Conservation (phyloP, 2,888 invertebrate species). For the Omphaloscelis lunosa region DNA sequence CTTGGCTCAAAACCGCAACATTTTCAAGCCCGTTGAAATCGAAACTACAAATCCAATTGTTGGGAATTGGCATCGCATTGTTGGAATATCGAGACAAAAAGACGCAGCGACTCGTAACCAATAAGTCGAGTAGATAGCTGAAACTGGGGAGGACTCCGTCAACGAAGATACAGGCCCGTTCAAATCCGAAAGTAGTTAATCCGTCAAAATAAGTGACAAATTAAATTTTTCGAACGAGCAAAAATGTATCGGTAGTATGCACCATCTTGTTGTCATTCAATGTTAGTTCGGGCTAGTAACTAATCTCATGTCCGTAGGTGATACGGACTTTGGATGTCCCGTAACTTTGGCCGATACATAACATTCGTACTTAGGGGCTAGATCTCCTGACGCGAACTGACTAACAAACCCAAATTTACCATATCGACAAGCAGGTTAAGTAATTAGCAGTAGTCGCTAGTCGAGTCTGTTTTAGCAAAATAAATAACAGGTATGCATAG, state of each 20-base stretch:
- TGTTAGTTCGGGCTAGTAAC: no score
- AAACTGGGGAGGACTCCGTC: background rate
- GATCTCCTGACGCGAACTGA: background rate
- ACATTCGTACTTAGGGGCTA: no score
- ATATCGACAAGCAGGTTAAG: conserved; percentile 2
- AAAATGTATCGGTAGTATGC: no score
- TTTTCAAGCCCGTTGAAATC: background rate
- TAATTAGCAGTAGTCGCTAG: conserved; percentile 5
- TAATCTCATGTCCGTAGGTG: no score
- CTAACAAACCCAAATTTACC: conserved; percentile 10
- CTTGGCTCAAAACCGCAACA: no score
- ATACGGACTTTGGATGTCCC: no score
- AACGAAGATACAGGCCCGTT: no score
- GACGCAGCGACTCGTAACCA: background rate
- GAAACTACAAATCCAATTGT: background rate
- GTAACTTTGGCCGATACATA: no score
- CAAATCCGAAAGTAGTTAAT: no score
- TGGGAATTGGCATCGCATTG: background rate
- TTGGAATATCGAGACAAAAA: background rate
- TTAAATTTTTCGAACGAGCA: no score
- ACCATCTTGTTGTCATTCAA: no score
- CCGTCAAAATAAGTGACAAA: no score
- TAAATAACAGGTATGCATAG: conserved; percentile 29
- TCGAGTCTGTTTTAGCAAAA: conserved; percentile 19
- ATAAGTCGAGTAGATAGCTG: background rate